phyloP scores from a whole-genome alignment of 2,113 vertebrate genomes.

The Upupa epops region DNA sequence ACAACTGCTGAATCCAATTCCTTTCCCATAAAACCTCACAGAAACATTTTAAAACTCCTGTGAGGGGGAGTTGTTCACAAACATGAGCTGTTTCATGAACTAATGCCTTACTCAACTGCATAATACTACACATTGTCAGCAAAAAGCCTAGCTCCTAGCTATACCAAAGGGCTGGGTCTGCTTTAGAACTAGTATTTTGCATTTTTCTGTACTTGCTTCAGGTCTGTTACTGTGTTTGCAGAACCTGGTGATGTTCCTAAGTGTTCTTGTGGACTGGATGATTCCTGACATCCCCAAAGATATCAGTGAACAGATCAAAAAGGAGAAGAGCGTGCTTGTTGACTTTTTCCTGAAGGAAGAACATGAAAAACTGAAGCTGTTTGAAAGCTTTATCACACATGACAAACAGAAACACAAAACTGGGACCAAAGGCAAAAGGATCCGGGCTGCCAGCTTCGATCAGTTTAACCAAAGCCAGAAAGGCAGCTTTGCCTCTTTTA shows the following conservation, averaged over 20 bases:
- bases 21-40: neutral
- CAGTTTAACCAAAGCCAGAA: conserved; percentile 73
- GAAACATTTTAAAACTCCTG: neutral
- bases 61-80: too few relatives aligned
- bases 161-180: neutral
- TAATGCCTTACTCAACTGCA: neutral
- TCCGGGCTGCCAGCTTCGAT: conserved; percentile 82
- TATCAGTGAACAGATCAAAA: conserved; percentile 92
- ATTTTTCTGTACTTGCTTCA: neutral
- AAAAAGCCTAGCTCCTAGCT: neutral
- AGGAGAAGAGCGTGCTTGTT: conserved; percentile 88
- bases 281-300: conserved; percentile 94
- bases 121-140: neutral
- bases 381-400: conserved; percentile 27
- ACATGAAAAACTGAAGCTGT: conserved; percentile 78
- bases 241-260: conserved; percentile 98
- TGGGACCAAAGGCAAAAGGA: conserved; percentile 60
- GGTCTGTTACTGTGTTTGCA: conserved; percentile 31
- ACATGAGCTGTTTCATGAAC: neutral
- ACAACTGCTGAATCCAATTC: neutral
- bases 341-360: conserved; percentile 93
- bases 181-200: neutral
- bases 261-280: conserved; percentile 94
- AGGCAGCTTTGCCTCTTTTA: conserved; percentile 62
- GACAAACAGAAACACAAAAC: conserved; percentile 18